Conservation (phyloP, 2,888 invertebrate species). For the Apomyelois bistriatella region DNA sequence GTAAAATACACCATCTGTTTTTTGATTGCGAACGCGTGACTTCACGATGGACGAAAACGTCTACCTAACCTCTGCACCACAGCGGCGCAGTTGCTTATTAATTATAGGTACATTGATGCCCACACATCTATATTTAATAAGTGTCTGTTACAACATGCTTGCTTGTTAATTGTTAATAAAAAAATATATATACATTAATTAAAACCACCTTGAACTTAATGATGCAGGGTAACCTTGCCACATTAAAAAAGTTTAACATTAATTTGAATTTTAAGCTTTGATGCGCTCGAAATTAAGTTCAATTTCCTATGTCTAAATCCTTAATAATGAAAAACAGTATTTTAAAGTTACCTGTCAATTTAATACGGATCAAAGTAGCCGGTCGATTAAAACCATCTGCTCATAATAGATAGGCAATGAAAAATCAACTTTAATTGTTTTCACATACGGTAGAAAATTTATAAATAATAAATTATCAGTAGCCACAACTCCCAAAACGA, state of each 20-base stretch:
- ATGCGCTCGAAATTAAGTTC: neutral
- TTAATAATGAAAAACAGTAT: slow-evolving; percentile 34
- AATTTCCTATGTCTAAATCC: slow-evolving; percentile 12
- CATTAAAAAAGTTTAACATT: neutral
- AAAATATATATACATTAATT: slow-evolving; percentile 8
- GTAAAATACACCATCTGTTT: no score
- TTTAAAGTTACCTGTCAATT: slow-evolving; percentile 60
- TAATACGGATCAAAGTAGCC: slow-evolving; percentile 52
- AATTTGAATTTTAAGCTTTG: neutral
- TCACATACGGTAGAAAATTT: slow-evolving; percentile 17
- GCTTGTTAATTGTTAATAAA: neutral
- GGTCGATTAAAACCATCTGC: slow-evolving; percentile 52
- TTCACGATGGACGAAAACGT: no score
- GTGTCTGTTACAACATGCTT: neutral
- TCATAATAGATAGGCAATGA: slow-evolving; percentile 20
- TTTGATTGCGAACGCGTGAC: no score
- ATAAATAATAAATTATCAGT: slow-evolving; percentile 20
- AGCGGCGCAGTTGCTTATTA: no score
- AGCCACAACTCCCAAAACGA: neutral
- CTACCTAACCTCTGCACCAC: no score
- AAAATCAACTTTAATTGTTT: slow-evolving; percentile 17
- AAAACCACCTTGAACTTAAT: slow-evolving; percentile 11
- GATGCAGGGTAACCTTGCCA: slow-evolving; percentile 1
- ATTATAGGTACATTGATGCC: neutral
- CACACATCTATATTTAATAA: slow-evolving; percentile 7